These are phyloP conservation scores for Tenualosa thibaudeaui DNA, from an alignment of 2,797 vertebrate genomes.

Conservation along the genomic window DNA sequence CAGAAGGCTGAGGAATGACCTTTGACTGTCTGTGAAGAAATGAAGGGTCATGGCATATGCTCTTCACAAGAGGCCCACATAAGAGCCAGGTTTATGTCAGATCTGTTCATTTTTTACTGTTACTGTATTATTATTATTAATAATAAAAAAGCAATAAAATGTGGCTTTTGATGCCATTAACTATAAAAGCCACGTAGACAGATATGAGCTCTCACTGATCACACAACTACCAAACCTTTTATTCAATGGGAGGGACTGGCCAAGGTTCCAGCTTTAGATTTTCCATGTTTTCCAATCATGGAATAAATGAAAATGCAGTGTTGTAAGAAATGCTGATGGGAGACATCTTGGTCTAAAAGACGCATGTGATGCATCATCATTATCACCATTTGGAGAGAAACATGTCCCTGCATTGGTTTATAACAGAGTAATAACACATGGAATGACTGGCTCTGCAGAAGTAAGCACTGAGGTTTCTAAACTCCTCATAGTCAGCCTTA, in stretches of 20 bases:
- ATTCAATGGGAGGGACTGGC: not conserved
- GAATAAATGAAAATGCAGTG: too few species aligned
- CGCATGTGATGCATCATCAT: not conserved
- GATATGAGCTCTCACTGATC: not conserved
- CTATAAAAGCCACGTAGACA: not conserved
- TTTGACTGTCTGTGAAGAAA: not conserved
- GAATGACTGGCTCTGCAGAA: not conserved
- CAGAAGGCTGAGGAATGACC: slow-evolving; percentile 8
- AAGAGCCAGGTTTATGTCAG: not conserved
- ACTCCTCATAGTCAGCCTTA: not conserved
- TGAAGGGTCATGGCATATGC: not conserved
- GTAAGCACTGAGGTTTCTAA: not conserved
- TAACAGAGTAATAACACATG: not conserved
- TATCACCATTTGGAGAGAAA: not conserved
- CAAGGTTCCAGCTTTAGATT: too few species aligned
- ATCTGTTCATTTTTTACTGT: not conserved
- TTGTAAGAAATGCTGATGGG: not conserved
- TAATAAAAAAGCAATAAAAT: too few species aligned
- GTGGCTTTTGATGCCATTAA: too few species aligned
- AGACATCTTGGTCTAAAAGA: not conserved
- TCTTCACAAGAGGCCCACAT: not conserved
- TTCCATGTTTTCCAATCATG: not conserved
- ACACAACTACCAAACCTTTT: not conserved
- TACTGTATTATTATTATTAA: too few species aligned
- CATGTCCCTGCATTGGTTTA: not conserved